Percentiles rank a stretch among this genome's conserved stretches.
Evolutionary conservation across 92 coral and sea anemone species (phyloP).

Genomic region (Actinernus sp.): DNA sequence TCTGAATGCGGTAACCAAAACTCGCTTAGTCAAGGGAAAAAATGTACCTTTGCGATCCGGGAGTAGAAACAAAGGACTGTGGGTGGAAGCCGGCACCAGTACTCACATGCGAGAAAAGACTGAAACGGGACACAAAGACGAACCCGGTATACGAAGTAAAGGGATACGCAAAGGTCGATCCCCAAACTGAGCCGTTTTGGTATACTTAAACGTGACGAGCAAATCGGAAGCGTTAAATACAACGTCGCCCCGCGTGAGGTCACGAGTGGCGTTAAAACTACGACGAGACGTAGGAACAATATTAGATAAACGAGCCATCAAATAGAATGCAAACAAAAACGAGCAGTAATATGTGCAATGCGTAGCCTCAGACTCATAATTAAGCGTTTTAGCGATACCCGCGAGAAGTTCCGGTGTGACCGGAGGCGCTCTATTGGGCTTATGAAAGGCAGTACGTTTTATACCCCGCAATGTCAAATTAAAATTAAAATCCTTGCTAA

Average conservation of each 20-base stretch:
- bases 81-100: not conserved
- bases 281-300: constrained; percentile 8
- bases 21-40: constrained; percentile 2
- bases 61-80: not conserved
- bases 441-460: constrained; percentile 18
- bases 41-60: not conserved
- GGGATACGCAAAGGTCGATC: constrained; percentile 9
- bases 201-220: constrained; percentile 19
- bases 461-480: constrained; percentile 13
- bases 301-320: constrained; percentile 26
- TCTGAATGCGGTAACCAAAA: not conserved
- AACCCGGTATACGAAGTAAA: not conserved
- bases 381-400: not conserved
- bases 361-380: constrained; percentile 5
- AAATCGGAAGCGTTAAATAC: constrained; percentile 1
- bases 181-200: constrained; percentile 20
- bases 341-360: constrained; percentile 13
- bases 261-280: not conserved
- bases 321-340: constrained; percentile 21
- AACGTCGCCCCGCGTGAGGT: not conserved
- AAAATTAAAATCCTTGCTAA: constrained; percentile 8
- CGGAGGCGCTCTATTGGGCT: constrained; percentile 15
- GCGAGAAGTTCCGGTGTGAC: not conserved
- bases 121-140: constrained; percentile 13
- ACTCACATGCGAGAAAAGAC: constrained; percentile 1